Evolutionary conservation across 1,140 invertebrate species (phyloP).

Genomic region (Tetramorium simillimum): DNA sequence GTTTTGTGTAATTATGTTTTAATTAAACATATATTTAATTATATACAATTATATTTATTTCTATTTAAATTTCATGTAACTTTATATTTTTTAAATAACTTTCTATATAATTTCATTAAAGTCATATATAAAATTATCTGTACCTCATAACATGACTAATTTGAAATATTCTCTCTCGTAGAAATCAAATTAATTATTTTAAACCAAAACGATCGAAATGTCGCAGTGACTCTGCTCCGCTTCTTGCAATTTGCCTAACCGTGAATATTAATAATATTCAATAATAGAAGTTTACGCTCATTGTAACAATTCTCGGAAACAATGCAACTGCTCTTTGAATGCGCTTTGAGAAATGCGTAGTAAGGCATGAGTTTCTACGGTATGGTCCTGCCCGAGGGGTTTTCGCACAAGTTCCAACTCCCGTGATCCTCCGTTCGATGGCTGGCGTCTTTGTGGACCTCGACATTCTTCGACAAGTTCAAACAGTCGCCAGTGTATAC

Average conservation of each 20-base stretch:
- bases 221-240: not conserved
- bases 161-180: not conserved
- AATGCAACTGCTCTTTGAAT: conserved; percentile 17
- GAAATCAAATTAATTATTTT: not conserved
- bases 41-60: not conserved
- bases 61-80: not conserved
- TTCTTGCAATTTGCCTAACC: not conserved
- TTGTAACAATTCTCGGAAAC: not conserved
- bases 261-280: not conserved
- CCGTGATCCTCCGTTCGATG: not conserved
- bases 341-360: conserved; percentile 8
- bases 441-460: conserved; percentile 64
- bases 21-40: not conserved
- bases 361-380: not conserved
- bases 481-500: conserved; percentile 67
- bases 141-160: not conserved
- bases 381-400: not conserved
- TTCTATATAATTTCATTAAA: not conserved
- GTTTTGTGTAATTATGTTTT: not conserved
- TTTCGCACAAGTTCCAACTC: not conserved
- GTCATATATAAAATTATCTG: not conserved
- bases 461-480: conserved; percentile 69
- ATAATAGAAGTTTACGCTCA: not conserved
- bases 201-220: not conserved
- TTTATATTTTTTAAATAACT: not conserved